Base-by-base conservation (phyloP, 2,113 vertebrate species). In the Tonatia bakeri region DNA sequence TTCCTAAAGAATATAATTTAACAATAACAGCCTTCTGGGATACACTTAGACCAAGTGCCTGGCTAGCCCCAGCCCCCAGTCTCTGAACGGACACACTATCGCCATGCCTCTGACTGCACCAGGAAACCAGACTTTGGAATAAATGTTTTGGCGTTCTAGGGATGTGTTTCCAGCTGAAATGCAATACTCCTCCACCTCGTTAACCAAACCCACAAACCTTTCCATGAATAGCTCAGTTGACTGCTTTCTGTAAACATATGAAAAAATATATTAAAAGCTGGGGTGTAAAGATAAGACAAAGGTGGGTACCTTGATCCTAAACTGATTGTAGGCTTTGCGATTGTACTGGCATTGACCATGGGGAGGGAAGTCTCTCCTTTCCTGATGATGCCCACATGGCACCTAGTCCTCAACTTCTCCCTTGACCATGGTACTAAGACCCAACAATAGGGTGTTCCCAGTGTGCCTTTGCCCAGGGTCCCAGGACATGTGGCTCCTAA, bases 151-250 rank as follows among this genome's bases (percentile, higher is more conserved):
- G 91, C 91, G 91, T 95, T 96, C 94, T 87, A 96, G 73, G 69
- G 91, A 95, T 95, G 72, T 86, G 83, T 93, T 95, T 97, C 93
- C 86, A 90, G 87, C 64, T 79, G 95, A 97, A 96, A 97, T 59
- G 69, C 26, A 91, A 96, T 69, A 93, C 75, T 94, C 73, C 50
- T 91, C 90, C 86, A 95, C 91, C 80, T 96, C 56, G 7, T 91
- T 87, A 96, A 80, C 80, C 93, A 96, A 95, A 79, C 70, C 94
- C 87, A 79, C 50, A 84, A 86, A 82, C 64, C 79, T 92, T 94
- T 94, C 95, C 59, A 84, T 33, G 33, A 89, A 87, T 22, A 95
- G 79, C 79, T 91, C 86, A 72, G 84, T n/a, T 88, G 72, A 96
- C 38, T 70, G 52, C 69, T 73, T 92, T 90, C 91, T 92, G 72